Evolutionary conservation across 2,113 vertebrate genomes (phyloP).

Genomic region (Megaceryle maxima): DNA sequence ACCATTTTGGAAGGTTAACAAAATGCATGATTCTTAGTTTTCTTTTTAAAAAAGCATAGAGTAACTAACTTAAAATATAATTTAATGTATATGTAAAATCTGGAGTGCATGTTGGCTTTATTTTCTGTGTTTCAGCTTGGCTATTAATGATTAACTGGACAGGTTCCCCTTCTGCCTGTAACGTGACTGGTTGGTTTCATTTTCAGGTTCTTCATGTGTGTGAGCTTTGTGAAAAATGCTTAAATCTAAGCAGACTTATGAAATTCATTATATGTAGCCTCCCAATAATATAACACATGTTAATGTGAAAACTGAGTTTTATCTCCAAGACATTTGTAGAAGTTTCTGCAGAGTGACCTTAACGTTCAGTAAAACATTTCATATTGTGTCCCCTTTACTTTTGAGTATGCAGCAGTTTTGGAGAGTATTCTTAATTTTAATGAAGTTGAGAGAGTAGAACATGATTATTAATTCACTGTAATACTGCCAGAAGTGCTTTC

Average conservation of each 20-base stretch:
- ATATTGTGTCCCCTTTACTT: neutral
- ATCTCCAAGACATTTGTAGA: neutral
- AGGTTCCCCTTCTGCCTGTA: neutral
- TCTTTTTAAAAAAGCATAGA: neutral
- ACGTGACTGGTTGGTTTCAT: neutral
- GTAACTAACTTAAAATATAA: neutral
- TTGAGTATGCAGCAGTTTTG: neutral
- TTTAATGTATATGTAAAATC: neutral
- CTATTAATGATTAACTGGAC: neutral
- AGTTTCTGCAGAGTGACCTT: neutral
- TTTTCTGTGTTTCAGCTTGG: neutral
- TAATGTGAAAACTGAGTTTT: neutral
- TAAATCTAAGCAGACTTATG: neutral
- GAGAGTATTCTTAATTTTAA: neutral
- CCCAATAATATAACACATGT: neutral
- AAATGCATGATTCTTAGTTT: neutral
- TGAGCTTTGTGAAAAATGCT: neutral
- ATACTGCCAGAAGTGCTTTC: neutral
- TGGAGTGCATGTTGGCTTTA: neutral
- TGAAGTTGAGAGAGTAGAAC: neutral
- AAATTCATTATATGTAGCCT: neutral
- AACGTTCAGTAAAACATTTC: neutral
- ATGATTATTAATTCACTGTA: neutral
- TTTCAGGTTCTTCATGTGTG: constrained; percentile 11
- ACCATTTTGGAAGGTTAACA: neutral